phyloP scores from a whole-genome alignment of 2,888 invertebrate genomes.

The Andrena camellia region DNA sequence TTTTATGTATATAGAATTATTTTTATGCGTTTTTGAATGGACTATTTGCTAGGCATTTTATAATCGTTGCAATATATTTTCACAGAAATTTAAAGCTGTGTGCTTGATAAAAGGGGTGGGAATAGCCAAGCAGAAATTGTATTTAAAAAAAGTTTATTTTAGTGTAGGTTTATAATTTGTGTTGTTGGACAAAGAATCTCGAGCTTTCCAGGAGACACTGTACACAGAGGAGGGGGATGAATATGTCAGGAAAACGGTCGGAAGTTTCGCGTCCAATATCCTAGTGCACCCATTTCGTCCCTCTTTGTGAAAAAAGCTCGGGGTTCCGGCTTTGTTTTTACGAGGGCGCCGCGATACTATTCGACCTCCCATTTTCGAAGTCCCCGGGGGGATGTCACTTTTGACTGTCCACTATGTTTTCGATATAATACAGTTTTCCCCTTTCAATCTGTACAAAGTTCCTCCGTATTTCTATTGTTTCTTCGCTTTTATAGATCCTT shows the following conservation, averaged over 20 bases:
- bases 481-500: neutral
- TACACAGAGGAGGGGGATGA: neutral
- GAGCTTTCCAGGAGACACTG: neutral
- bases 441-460: neutral
- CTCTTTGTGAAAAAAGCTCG: slow-evolving; percentile 10
- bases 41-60: no score
- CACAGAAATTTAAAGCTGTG: no score
- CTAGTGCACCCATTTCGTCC: neutral
- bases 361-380: neutral
- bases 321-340: neutral
- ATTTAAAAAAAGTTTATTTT: no score
- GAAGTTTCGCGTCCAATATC: slow-evolving; percentile 16
- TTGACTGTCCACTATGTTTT: neutral
- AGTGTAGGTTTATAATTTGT: no score
- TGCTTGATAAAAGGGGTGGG: no score
- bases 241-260: neutral
- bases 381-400: neutral
- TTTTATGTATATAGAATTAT: no score
- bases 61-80: no score
- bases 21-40: no score
- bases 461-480: neutral
- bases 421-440: no score
- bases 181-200: neutral
- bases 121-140: no score
- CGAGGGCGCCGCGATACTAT: neutral